These are phyloP conservation scores for Microtus obscurus DNA, from an alignment of 2,797 vertebrate species.

Conservation along the genomic window DNA sequence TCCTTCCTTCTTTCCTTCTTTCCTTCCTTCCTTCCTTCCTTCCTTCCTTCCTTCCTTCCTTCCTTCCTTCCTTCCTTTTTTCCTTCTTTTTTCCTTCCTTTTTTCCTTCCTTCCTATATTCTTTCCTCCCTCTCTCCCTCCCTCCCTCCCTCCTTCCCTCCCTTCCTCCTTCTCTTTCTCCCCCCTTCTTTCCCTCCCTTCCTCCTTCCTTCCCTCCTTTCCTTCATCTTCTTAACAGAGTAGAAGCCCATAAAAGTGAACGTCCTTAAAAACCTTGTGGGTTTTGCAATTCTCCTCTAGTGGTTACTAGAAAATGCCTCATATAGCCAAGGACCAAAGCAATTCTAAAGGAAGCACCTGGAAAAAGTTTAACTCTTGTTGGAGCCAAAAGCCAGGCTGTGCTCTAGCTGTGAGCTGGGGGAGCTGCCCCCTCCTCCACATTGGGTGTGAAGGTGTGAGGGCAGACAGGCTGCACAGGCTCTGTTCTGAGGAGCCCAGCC, in stretches of 20 bases:
- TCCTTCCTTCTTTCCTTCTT: background rate
- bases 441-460: background rate
- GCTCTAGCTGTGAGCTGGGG: background rate
- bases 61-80: background rate
- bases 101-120: background rate
- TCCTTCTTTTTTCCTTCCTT: background rate
- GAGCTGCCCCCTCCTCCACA: background rate
- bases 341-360: slow-evolving; percentile 4
- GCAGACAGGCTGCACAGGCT: background rate
- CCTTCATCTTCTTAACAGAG: background rate
- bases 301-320: background rate
- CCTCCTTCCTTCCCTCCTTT: background rate
- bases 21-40: background rate
- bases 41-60: background rate
- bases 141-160: too few species aligned
- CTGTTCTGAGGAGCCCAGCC: background rate
- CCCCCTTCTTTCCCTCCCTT: background rate
- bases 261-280: slow-evolving; percentile 28
- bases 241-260: background rate
- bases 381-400: background rate
- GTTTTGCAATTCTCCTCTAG: background rate
- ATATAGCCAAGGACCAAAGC: background rate
- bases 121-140: background rate
- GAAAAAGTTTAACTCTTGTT: background rate
- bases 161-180: too few species aligned